Evolutionary conservation across 2,888 invertebrate genomes (phyloP).

Genomic region (Cremastobaeus sp.): DNA sequence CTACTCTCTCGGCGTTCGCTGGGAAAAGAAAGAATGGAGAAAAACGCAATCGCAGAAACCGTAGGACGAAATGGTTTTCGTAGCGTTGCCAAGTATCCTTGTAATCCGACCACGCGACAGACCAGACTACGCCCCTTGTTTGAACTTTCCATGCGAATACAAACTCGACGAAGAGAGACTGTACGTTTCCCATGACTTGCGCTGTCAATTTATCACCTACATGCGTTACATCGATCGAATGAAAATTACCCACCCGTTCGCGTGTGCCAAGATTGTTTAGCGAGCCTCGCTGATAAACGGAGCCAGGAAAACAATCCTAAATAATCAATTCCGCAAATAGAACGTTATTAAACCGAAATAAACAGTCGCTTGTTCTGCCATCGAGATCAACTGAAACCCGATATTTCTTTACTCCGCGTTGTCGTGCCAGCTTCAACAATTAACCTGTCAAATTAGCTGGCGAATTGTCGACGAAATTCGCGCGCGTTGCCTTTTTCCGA

Average conservation of each 20-base stretch:
- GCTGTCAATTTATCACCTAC: constrained; percentile 49
- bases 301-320: constrained; percentile 1
- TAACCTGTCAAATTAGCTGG: no score
- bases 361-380: no score
- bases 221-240: constrained; percentile 43
- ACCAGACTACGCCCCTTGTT: constrained; percentile 57
- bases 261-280: constrained; percentile 27
- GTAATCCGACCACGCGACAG: constrained; percentile 59
- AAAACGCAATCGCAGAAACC: constrained; percentile 58
- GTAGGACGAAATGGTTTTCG: constrained; percentile 60
- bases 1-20: no score
- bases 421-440: no score
- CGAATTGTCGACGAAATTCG: no score
- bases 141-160: constrained; percentile 41
- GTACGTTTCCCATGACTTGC: constrained; percentile 43
- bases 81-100: constrained; percentile 50
- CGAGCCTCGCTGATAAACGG: background rate
- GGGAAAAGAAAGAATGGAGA: constrained; percentile 8
- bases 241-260: constrained; percentile 30
- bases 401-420: no score
- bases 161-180: constrained; percentile 21
- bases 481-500: no score
- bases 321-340: no score
- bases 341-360: no score
- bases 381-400: no score